Evolutionary conservation across 1,140 invertebrate genomes (phyloP).

Genomic region (Augochlora pura): DNA sequence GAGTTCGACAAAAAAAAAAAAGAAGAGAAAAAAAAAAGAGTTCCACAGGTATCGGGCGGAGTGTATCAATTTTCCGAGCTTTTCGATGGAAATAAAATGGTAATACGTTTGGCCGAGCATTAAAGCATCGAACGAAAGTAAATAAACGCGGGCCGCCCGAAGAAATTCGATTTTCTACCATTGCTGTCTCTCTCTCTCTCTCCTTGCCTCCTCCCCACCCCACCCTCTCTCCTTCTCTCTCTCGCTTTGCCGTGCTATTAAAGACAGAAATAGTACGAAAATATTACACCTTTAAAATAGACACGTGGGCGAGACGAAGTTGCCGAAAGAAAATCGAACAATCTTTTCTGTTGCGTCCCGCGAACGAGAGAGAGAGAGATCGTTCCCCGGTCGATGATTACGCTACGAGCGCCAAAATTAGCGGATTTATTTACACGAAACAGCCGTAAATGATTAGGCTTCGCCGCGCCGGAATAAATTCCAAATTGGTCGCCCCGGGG

Average conservation of each 20-base stretch:
- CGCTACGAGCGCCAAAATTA: not conserved
- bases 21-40: no score
- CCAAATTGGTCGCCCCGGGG: no score
- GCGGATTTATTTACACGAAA: not conserved
- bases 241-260: not conserved
- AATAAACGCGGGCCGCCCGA: not conserved
- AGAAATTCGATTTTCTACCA: not conserved
- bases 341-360: not conserved
- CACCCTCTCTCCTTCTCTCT: no score
- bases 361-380: no score
- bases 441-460: no score
- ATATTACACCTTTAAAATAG: not conserved
- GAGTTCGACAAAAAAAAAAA: no score
- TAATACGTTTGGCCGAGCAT: not conserved
- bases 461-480: no score
- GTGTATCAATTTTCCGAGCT: not conserved
- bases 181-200: not conserved
- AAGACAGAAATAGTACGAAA: slow-evolving; percentile 11
- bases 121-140: not conserved
- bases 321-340: not conserved
- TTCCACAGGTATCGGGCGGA: not conserved
- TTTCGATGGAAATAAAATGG: not conserved
- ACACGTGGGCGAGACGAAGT: not conserved
- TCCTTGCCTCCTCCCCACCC: no score
- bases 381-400: not conserved